Conservation (phyloP, 37 sponge, comb jelly and placozoan species). For the Petrosia ficiformis region DNA sequence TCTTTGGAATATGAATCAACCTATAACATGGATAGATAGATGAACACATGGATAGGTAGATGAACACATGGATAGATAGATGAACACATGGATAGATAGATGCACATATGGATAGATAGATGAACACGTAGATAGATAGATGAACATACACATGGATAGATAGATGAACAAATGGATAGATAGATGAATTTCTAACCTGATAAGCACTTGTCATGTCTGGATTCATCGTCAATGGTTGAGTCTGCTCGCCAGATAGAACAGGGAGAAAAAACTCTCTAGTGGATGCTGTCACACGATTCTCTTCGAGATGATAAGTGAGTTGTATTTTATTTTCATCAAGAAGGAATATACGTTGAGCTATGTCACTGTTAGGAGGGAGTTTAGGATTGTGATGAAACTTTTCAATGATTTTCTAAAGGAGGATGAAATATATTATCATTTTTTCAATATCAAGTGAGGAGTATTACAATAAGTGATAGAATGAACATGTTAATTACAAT, state of each 20-base stretch:
- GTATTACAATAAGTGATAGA: neutral
- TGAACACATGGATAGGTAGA: neutral
- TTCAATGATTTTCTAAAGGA: conserved; percentile 61
- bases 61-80: no score
- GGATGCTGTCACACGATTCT: conserved; percentile 73
- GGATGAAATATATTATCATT: no score
- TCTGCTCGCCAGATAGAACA: conserved; percentile 55
- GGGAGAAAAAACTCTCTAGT: conserved; percentile 75
- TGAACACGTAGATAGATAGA: neutral
- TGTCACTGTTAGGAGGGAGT: conserved; percentile 68
- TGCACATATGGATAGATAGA: conserved; percentile 25
- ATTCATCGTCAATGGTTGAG: conserved; percentile 24
- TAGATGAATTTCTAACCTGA: conserved; percentile 22
- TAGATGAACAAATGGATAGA: neutral
- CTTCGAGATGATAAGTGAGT: conserved; percentile 82
- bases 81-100: neutral
- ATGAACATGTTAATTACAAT: no score
- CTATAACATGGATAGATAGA: conserved; percentile 17
- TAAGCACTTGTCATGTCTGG: conserved; percentile 47
- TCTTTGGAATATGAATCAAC: conserved; percentile 70
- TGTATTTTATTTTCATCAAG: conserved; percentile 66
- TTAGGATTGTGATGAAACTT: conserved; percentile 68
- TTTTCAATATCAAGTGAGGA: neutral
- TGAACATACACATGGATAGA: no score
- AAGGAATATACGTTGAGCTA: conserved; percentile 70